Evolutionary conservation across 2,113 vertebrate genomes (phyloP).

Genomic region (Hystrix brachyura): DNA sequence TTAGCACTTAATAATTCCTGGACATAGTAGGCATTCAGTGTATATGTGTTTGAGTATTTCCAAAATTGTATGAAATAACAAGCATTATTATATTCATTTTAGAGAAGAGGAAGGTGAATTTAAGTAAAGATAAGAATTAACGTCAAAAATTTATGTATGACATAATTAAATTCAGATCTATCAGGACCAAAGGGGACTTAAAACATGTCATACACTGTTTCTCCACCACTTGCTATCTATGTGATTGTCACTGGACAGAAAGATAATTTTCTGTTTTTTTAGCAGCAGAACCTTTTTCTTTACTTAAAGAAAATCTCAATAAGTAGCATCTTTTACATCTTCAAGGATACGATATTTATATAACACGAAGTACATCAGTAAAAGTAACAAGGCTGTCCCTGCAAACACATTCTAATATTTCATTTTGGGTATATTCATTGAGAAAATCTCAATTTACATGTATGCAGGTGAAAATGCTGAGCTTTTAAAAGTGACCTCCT

Average conservation of each 20-base stretch:
- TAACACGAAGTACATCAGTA: neutral
- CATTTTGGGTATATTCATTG: neutral
- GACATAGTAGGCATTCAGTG: neutral
- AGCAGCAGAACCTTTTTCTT: neutral
- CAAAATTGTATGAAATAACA: neutral
- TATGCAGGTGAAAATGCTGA: neutral
- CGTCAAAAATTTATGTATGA: neutral
- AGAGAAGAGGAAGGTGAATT: neutral
- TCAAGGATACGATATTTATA: neutral
- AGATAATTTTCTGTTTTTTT: neutral
- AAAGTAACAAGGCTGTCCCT: neutral
- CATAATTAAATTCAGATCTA: neutral
- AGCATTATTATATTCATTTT: neutral
- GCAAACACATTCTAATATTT: neutral
- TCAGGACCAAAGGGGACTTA: neutral
- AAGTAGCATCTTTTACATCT: neutral
- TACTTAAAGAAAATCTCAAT: neutral
- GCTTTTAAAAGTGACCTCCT: conserved; percentile 5
- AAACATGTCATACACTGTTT: neutral
- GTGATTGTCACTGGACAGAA: neutral
- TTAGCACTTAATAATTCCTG: neutral
- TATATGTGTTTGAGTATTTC: neutral
- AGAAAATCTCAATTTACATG: neutral
- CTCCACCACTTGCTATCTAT: neutral
- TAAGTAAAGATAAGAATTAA: neutral